Evolutionary conservation across 2,888 invertebrate species (phyloP).

Genomic region (Cosmia trapezina): DNA sequence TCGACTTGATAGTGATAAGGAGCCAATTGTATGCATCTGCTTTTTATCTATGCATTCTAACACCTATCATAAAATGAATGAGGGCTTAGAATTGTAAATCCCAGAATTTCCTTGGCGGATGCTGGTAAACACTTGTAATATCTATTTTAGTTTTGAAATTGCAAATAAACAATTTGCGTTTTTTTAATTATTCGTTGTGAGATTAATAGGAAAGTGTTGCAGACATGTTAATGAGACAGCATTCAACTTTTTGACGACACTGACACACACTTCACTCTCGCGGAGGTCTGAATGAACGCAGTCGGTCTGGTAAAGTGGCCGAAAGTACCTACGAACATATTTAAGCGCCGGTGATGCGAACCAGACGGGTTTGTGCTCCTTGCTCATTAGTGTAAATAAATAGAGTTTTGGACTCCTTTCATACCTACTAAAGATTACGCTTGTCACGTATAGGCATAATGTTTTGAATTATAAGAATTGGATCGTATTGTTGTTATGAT

Average conservation of each 20-base stretch:
- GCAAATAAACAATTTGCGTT: constrained; percentile 20
- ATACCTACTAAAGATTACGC: constrained; percentile 18
- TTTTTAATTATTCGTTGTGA: constrained; percentile 46
- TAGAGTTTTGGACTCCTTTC: constrained; percentile 36
- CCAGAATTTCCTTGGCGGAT: constrained; percentile 25
- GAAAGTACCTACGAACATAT: constrained; percentile 26
- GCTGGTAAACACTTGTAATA: constrained; percentile 33
- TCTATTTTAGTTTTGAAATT: constrained; percentile 43
- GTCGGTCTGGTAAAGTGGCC: constrained; percentile 54
- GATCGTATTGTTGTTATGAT: not conserved
- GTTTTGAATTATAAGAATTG: constrained; percentile 18
- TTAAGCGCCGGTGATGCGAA: constrained; percentile 30
- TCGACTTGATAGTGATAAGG: constrained; percentile 70
- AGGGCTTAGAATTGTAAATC: constrained; percentile 35
- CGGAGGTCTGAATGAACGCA: constrained; percentile 58
- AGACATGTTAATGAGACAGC: constrained; percentile 63
- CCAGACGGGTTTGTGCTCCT: constrained; percentile 36
- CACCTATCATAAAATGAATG: constrained; percentile 44
- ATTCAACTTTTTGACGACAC: constrained; percentile 53
- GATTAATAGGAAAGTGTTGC: constrained; percentile 25
- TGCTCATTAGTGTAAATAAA: constrained; percentile 56
- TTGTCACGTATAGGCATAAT: constrained; percentile 11
- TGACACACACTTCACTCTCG: constrained; percentile 45
- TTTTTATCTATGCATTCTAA: constrained; percentile 50
- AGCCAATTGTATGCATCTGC: constrained; percentile 49